These are phyloP conservation scores for Episyrphus balteatus DNA, from an alignment of 1,140 invertebrate species.

Conservation along the genomic window DNA sequence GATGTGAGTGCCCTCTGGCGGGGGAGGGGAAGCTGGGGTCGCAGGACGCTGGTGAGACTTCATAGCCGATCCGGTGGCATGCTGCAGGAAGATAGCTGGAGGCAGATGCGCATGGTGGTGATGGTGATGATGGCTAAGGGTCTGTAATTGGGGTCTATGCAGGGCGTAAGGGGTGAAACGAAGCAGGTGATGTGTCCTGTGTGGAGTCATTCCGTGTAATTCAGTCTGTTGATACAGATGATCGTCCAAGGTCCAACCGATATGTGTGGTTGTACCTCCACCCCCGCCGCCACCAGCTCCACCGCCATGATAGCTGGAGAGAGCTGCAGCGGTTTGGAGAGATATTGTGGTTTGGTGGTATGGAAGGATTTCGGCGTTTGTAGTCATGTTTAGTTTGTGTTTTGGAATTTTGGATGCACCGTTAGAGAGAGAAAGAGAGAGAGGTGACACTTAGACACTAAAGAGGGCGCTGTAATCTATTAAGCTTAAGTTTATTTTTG, in stretches of 20 bases:
- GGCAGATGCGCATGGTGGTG: constrained; percentile 9
- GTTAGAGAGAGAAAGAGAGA: no score
- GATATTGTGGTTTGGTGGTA: constrained; percentile 33
- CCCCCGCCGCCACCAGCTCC: constrained; percentile 14
- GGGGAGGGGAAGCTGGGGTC: constrained; percentile 25
- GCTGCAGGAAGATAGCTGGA: constrained; percentile 29
- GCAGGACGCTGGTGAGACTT: constrained; percentile 39
- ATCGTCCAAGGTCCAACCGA: constrained; percentile 29
- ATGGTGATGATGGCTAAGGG: background rate
- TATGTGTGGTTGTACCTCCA: constrained; percentile 10
- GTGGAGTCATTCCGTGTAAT: constrained; percentile 24
- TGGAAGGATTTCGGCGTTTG: constrained; percentile 32
- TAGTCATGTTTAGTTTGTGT: constrained; percentile 17
- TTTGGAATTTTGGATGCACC: no score
- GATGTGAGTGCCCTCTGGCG: constrained; percentile 59
- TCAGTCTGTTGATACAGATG: constrained; percentile 34
- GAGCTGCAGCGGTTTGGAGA: constrained; percentile 27
- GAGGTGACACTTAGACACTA: no score
- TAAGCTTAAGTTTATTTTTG: no score
- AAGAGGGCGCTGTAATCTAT: no score
- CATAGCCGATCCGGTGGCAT: constrained; percentile 13
- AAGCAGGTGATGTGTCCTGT: constrained; percentile 31
- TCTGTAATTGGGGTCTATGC: constrained; percentile 30
- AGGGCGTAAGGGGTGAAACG: constrained; percentile 34
- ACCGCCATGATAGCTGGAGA: constrained; percentile 30